A percentile compares a stretch with the other conserved stretches of the same genome.
Conservation (phyloP, 2,113 vertebrate genomes). For the Capreolus pygargus region DNA sequence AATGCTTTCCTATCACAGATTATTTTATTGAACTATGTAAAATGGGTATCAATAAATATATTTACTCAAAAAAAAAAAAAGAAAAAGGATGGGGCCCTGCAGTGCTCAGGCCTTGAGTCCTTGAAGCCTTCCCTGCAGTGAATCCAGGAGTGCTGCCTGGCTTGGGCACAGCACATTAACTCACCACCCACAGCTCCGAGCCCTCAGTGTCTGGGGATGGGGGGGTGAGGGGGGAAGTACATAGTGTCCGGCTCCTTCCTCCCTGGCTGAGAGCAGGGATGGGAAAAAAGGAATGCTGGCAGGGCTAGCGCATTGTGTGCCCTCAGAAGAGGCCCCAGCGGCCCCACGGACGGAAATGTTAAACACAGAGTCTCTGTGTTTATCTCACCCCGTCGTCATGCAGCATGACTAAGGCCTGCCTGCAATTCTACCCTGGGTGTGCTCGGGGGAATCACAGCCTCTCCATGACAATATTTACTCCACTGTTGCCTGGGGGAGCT, state of each 20-base stretch:
- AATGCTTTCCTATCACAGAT: not conserved
- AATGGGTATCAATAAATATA: not conserved
- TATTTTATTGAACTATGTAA: not conserved
- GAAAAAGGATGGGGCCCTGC: not conserved
- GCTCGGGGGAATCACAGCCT: not conserved
- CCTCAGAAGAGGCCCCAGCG: fast-evolving
- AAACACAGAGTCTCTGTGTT: not conserved
- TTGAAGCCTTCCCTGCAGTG: not conserved
- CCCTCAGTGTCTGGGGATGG: not conserved
- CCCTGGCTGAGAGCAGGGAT: fast-evolving
- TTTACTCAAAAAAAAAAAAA: not conserved
- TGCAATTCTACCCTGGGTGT: not conserved
- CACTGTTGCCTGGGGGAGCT: not conserved
- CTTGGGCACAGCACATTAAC: not conserved
- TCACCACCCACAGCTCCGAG: not conserved
- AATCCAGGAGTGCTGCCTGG: not conserved
- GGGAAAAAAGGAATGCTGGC: not conserved
- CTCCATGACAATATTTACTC: not conserved
- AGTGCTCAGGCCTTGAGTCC: not conserved
- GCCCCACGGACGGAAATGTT: not conserved
- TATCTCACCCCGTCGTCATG: not conserved
- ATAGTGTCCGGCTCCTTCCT: not conserved
- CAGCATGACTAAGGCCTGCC: not conserved
- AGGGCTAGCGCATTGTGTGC: not conserved
- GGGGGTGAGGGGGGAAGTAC: not conserved